Evolutionary conservation across 2,113 vertebrate species (phyloP).

Genomic region (Hemiprocne comata): DNA sequence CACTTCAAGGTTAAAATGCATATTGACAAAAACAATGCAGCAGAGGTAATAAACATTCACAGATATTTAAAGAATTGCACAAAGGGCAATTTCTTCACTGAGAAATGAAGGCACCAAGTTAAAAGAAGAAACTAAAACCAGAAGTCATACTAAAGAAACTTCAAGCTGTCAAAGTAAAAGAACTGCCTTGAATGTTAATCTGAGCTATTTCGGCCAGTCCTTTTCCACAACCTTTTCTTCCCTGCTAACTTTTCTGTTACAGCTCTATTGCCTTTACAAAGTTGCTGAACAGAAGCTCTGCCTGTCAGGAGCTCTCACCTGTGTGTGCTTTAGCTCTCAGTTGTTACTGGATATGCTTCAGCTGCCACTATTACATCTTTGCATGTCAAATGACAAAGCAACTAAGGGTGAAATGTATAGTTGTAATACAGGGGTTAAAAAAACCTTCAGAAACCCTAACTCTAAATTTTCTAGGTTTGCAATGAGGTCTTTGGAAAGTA

Average conservation of each 20-base stretch:
- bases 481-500: background rate
- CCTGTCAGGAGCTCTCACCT: slow-evolving; percentile 35
- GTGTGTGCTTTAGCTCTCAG: background rate
- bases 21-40: slow-evolving; percentile 5
- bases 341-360: slow-evolving; percentile 23
- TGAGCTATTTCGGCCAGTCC: slow-evolving; percentile 44
- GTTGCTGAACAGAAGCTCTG: slow-evolving; percentile 18
- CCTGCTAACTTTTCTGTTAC: slow-evolving; percentile 41
- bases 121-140: slow-evolving; percentile 44
- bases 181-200: slow-evolving; percentile 46
- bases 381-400: slow-evolving; percentile 31
- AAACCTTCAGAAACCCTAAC: background rate
- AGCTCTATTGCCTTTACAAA: background rate
- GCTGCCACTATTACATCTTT: background rate
- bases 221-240: slow-evolving; percentile 42
- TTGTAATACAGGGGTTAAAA: background rate
- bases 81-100: background rate
- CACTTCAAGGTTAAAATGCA: slow-evolving; percentile 10
- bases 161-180: slow-evolving; percentile 14
- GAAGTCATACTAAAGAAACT: background rate
- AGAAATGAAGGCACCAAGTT: background rate
- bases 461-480: background rate
- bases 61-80: background rate
- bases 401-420: slow-evolving; percentile 3
- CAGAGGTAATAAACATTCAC: slow-evolving; percentile 4